phyloP scores from a whole-genome alignment of 2,113 vertebrate species.

The Erythrolamprus reginae region DNA sequence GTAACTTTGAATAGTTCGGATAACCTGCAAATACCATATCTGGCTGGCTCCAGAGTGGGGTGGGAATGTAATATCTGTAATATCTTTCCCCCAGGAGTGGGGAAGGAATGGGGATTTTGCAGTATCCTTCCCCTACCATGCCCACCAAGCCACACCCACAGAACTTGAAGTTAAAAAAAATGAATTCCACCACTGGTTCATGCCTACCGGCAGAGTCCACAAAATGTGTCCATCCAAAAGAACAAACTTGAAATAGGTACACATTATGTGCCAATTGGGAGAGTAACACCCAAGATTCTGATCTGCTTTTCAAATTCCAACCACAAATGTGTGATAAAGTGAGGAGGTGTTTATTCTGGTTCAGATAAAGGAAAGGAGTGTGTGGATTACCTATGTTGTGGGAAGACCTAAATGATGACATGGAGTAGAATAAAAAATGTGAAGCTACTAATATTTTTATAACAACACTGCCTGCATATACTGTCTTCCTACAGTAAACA shows the following conservation, averaged over 20 bases:
- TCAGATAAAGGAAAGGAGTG: not conserved
- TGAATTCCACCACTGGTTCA: not conserved
- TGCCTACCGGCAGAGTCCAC: not conserved
- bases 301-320: not conserved
- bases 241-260: not conserved
- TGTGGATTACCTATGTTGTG: not conserved
- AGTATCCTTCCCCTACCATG: too few relatives aligned
- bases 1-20: too few relatives aligned
- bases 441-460: not conserved
- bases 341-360: not conserved
- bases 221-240: not conserved
- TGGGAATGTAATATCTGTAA: too few relatives aligned
- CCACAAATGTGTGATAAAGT: not conserved
- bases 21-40: too few relatives aligned
- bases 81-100: too few relatives aligned
- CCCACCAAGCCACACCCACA: too few relatives aligned
- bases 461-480: not conserved
- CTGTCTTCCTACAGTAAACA: not conserved
- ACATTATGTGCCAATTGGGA: not conserved
- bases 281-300: not conserved
- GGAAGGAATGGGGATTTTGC: too few relatives aligned
- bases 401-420: not conserved
- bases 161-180: too few relatives aligned
- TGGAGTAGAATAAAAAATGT: not conserved
- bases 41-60: too few relatives aligned